Percentiles rank a stretch among this genome's conserved stretches.
These are phyloP conservation scores for Eulithis prunata DNA, from an alignment of 2,888 invertebrate genomes.

Conservation along the genomic window DNA sequence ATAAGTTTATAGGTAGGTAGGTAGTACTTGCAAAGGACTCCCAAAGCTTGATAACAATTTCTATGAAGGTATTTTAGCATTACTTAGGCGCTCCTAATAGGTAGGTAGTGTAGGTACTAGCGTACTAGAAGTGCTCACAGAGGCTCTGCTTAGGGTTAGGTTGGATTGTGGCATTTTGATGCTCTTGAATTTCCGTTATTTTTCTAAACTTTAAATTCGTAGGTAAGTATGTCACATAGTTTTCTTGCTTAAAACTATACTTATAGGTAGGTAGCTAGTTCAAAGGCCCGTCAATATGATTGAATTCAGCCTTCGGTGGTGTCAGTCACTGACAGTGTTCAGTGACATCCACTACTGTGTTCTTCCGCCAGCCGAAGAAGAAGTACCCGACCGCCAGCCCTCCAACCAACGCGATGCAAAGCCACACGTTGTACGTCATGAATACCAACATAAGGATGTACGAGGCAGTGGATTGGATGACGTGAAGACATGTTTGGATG, in stretches of 20 bases:
- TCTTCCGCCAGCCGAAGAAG: constrained; percentile 97
- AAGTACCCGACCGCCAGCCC: constrained; percentile 97
- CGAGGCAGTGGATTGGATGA: constrained; percentile 94
- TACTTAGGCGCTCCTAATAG: no score
- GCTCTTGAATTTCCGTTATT: no score
- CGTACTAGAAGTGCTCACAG: no score
- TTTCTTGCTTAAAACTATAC: background rate
- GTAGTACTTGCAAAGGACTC: no score
- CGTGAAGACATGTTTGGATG: constrained; percentile 93
- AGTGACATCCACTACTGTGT: constrained; percentile 94
- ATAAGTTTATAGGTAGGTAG: no score
- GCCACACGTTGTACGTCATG: constrained; percentile 98
- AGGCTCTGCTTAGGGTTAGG: no score
- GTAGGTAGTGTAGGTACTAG: no score
- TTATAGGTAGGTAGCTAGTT: background rate
- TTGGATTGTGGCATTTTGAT: no score
- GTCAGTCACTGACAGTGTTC: constrained; percentile 94
- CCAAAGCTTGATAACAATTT: no score
- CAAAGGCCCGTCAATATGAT: background rate
- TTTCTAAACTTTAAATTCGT: background rate
- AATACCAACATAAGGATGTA: constrained; percentile 98
- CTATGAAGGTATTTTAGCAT: no score
- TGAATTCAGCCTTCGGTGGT: background rate
- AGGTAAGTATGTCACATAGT: background rate
- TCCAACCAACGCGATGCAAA: constrained; percentile 93